Evolutionary conservation across 2,888 invertebrate genomes (phyloP).

Genomic region (Athalia rosae): DNA sequence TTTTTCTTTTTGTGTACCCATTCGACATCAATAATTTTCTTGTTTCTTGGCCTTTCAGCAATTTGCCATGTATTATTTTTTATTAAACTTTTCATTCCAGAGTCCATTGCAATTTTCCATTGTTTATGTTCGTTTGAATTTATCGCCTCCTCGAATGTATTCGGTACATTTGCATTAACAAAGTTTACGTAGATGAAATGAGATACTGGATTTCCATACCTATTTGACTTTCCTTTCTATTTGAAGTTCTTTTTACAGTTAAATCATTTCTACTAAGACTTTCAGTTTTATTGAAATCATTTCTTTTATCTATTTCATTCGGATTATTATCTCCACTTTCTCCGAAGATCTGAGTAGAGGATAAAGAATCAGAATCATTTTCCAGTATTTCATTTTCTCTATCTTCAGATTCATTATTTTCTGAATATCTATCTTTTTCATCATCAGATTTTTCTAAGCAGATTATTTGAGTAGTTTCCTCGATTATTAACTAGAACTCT

Average conservation of each 20-base stretch:
- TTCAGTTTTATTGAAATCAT: too few relatives aligned
- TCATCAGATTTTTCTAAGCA: background rate
- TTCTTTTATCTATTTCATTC: too few relatives aligned
- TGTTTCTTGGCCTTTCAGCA: conserved; percentile 42
- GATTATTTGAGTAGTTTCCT: conserved; percentile 37
- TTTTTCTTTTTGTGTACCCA: conserved; percentile 44
- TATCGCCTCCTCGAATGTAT: conserved; percentile 37
- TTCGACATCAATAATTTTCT: conserved; percentile 44
- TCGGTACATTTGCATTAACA: conserved; percentile 13
- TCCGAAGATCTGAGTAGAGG: too few relatives aligned
- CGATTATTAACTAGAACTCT: conserved; percentile 48
- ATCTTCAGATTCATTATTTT: background rate
- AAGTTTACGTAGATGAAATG: conserved; percentile 26
- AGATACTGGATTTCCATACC: conserved; percentile 28
- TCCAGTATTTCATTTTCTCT: background rate
- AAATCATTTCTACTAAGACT: too few relatives aligned
- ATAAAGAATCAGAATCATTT: background rate
- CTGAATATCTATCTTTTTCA: background rate
- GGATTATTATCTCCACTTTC: too few relatives aligned
- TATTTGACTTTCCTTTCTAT: conserved; percentile 20
- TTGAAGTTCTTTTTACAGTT: background rate
- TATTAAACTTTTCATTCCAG: background rate
- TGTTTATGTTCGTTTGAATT: background rate
- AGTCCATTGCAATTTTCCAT: conserved; percentile 33
- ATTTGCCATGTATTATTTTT: conserved; percentile 22